Base-by-base conservation (phyloP, 1,140 invertebrate genomes). In the Tetragonula clypearis region DNA sequence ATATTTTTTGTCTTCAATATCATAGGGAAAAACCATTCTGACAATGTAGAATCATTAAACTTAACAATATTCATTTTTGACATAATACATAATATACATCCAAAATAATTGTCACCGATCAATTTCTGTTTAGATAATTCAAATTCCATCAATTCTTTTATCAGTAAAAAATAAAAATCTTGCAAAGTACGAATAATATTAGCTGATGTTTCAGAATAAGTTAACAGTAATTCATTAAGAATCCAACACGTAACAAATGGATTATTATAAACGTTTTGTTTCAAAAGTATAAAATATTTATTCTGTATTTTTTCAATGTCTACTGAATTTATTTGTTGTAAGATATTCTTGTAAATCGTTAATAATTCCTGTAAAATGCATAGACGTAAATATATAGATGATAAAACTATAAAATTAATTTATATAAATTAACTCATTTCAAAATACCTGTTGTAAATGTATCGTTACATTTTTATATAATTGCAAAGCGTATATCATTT, bases 51-150 rank as follows among this genome's bases (percentile, higher is more conserved):
- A 80, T 91, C 88, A 60, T 91, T 87, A 12, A 72, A 73, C 41
- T 92, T 86, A 30, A 84, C 84, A 55, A 94, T 19, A 35, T 92
- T 84, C 72, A 94, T 78, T 91, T 90, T 92, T 58, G 93, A 93
- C 77, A 94, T 90, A 82, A 94, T 87, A 65, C 91, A 91, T n/a
- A 94, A 77, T 17, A 91, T 23, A 66, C 30, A 82, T 79, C 66
- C 81, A 60, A 92, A 86, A 74, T 69, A 55, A 74, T 88, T 81
- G 23, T 84, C 26, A 72, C 49, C 41, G 66, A n/a, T 11, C 49
- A 69, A 19, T 76, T 26, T 26, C 9, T 82, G 35, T 11, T 65
- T 80, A 19, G n/a, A 60, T 66, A 58, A 68, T 49, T 81, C 56
- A 26, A n/a, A 75, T 68, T 69, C 62, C 49, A 56, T 56, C 41